These are phyloP conservation scores for Scomber scombrus DNA, from an alignment of 2,113 vertebrate genomes.

Conservation along the genomic window DNA sequence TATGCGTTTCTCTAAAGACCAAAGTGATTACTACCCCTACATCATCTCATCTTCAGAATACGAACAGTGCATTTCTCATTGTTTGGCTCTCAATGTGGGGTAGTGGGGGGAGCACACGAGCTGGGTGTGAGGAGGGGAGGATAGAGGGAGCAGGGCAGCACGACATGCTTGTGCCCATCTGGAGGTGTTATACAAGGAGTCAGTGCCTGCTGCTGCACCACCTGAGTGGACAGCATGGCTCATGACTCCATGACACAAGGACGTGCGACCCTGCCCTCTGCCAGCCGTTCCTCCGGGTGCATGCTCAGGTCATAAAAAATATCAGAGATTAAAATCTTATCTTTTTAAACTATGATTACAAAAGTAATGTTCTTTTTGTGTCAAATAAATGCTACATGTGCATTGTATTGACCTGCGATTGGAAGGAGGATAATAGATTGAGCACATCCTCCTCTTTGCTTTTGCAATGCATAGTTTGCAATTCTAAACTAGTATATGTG, in stretches of 20 bases:
- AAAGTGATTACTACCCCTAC: slow-evolving; percentile 72
- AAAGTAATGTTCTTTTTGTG: slow-evolving; percentile 69
- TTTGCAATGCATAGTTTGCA: slow-evolving; percentile 85
- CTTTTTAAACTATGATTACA: slow-evolving; percentile 73
- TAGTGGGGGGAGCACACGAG: slow-evolving; percentile 58
- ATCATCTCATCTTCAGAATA: slow-evolving; percentile 63
- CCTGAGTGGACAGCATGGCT: slow-evolving; percentile 47
- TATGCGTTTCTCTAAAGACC: slow-evolving; percentile 66
- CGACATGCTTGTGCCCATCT: slow-evolving; percentile 57
- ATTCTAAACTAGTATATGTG: slow-evolving; percentile 78
- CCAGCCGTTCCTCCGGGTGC: slow-evolving; percentile 59
- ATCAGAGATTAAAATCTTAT: slow-evolving; percentile 59
- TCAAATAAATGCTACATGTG: slow-evolving; percentile 80
- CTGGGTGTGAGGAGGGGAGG: slow-evolving; percentile 51
- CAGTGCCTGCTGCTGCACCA: slow-evolving; percentile 59
- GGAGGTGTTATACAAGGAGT: slow-evolving; percentile 55
- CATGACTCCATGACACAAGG: slow-evolving; percentile 17
- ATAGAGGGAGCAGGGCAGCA: slow-evolving; percentile 45
- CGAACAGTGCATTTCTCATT: slow-evolving; percentile 77
- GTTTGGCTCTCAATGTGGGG: slow-evolving; percentile 73
- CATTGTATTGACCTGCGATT: slow-evolving; percentile 77
- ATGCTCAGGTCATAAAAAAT: slow-evolving; percentile 80
- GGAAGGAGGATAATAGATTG: slow-evolving; percentile 54
- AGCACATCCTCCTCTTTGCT: slow-evolving; percentile 63
- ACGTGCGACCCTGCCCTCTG: slow-evolving; percentile 36